These are phyloP conservation scores for Thecophora atra DNA, from an alignment of 2,888 invertebrate species.

Conservation along the genomic window DNA sequence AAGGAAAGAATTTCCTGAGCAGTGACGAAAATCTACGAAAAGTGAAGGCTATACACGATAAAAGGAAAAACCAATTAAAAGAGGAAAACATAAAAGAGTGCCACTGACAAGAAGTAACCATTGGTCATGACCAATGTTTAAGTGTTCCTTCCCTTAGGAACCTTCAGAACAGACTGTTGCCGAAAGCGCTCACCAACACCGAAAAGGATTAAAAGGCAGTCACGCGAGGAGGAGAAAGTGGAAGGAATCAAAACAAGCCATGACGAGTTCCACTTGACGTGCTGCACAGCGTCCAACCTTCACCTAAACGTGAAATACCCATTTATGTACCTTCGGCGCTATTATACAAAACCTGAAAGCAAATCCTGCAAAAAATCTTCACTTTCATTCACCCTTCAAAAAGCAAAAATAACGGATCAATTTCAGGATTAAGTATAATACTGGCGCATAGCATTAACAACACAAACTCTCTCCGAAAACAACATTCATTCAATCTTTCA, in stretches of 20 bases:
- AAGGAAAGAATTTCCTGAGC: conserved; percentile 15
- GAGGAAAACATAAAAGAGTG: neutral
- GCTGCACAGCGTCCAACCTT: too few species aligned
- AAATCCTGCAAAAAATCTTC: neutral
- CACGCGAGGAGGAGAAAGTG: too few species aligned
- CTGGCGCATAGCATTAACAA: neutral
- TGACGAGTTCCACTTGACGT: too few species aligned
- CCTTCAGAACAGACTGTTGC: conserved; percentile 14
- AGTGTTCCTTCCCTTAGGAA: conserved; percentile 27
- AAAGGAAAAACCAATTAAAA: neutral
- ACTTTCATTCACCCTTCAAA: conserved; percentile 14
- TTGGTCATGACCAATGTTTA: conserved; percentile 34
- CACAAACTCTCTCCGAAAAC: neutral
- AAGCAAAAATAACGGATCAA: conserved; percentile 26
- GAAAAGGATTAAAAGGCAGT: conserved; percentile 18
- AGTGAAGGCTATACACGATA: too few species aligned
- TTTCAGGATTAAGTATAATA: conserved; percentile 25
- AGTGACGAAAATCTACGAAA: neutral
- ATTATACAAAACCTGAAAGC: neutral
- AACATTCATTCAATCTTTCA: neutral
- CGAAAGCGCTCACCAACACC: conserved; percentile 4
- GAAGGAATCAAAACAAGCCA: too few species aligned
- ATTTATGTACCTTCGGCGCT: too few species aligned
- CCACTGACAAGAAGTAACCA: conserved; percentile 14
- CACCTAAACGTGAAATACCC: too few species aligned